Base-by-base conservation (phyloP, 2,113 vertebrate species). In the Bucco capensis region DNA sequence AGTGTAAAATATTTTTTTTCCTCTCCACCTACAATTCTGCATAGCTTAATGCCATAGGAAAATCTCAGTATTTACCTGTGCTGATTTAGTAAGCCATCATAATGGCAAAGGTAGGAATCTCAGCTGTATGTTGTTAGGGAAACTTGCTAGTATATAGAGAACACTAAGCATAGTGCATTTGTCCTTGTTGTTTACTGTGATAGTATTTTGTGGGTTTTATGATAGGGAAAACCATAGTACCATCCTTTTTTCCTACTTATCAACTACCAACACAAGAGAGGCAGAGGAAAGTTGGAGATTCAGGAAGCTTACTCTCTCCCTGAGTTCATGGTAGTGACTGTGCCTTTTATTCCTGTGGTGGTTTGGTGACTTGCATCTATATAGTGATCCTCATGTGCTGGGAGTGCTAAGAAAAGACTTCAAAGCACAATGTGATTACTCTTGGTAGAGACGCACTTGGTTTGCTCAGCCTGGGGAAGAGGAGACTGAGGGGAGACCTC, bases 251-350 rank as follows among this genome's bases (percentile, higher is more conserved):
- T 83, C 42, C 2, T 31, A 25, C 22, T 19, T 13, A 21, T 10
- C 0, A 0, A 10, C 22, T 77, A 24, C 28, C 16, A 11, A 1
- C 25, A 9, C 19, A 65, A 54, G 51, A 30, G 37, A 37, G 56
- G 37, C 19, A 12, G 69, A 57, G 82, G 49, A 8, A 42, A 12
- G 10, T 1, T 70, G 60, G 60, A 47, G 54, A 18, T 33, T 3
- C 2, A 42, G 17, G 33, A 19, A 71, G 12, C 53, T 82, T 54
- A 0, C 30, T 66, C 19, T 62, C 51, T 70, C 54, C 40, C 40
- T 42, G 40, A n/a, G 2, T 54, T 83, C 18, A 28, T 37, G 75
- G 57, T 4, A 9, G 24, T 30, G 25, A 14, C n/a, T 40, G 1
- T 44, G 58, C 27, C 62, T 69, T 57, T 61, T 54, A 24, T 30